phyloP scores from a whole-genome alignment of 2,888 invertebrate species.

The Melieria crassipennis region DNA sequence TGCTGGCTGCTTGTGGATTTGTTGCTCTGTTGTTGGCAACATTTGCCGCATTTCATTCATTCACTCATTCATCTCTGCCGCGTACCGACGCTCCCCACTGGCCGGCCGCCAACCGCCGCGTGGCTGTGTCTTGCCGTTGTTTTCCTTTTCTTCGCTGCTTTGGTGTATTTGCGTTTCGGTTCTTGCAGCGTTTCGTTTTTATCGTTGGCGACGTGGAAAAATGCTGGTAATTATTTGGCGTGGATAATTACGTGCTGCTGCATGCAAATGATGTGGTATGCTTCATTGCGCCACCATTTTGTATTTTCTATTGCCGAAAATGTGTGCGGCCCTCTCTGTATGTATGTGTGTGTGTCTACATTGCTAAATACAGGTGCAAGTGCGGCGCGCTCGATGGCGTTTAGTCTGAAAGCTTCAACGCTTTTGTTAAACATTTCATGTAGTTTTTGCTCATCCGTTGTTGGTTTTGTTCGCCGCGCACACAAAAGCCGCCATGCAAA shows the following conservation, averaged over 20 bases:
- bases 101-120: not conserved
- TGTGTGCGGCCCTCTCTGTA: not conserved
- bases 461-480: not conserved
- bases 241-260: constrained; percentile 48
- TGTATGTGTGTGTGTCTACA: not conserved
- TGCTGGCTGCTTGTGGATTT: not conserved
- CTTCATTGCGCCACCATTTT: not conserved
- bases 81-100: constrained; percentile 11
- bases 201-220: constrained; percentile 50
- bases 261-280: constrained; percentile 39
- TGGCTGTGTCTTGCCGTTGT: not conserved
- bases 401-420: not conserved
- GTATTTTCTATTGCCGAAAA: not conserved
- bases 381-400: too few relatives aligned
- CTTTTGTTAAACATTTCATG: constrained; percentile 3
- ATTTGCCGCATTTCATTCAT: constrained; percentile 16
- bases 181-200: constrained; percentile 23
- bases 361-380: too few relatives aligned
- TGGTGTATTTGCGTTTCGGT: not conserved
- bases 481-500: not conserved
- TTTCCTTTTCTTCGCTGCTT: not conserved
- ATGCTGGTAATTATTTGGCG: constrained; percentile 53
- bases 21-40: constrained; percentile 8
- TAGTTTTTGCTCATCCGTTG: not conserved
- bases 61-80: constrained; percentile 26